Conservation (phyloP, 2,113 vertebrate genomes). For the Anas platyrhynchos region DNA sequence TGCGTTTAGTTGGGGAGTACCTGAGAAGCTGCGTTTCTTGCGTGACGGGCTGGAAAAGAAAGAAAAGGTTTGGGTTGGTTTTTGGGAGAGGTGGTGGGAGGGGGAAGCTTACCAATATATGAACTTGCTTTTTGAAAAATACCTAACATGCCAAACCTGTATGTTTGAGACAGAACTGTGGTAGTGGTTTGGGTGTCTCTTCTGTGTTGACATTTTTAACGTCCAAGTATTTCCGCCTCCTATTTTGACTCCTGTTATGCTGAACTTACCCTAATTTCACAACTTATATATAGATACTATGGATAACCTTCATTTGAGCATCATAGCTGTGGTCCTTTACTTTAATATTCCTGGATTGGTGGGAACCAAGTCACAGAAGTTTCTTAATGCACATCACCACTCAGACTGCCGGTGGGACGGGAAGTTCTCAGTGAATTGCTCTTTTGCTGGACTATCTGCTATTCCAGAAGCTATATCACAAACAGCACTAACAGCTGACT, state of each 20-base stretch:
- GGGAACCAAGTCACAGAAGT: background rate
- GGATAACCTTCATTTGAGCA: conserved; percentile 35
- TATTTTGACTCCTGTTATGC: background rate
- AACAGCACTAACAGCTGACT: background rate
- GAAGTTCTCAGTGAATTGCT: conserved; percentile 40
- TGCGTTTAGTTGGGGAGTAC: background rate
- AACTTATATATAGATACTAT: conserved; percentile 55
- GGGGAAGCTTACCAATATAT: background rate
- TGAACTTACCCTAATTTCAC: background rate
- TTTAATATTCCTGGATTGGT: conserved; percentile 31
- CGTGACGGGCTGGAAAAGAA: background rate
- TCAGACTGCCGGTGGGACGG: conserved; percentile 26
- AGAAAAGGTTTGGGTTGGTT: background rate
- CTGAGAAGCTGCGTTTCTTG: background rate
- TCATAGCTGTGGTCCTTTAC: conserved; percentile 26
- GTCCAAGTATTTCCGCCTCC: background rate
- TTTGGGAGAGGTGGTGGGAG: background rate
- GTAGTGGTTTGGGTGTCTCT: background rate
- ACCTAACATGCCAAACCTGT: background rate
- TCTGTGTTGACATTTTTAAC: background rate
- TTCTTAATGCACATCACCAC: background rate
- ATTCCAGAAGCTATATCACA: background rate
- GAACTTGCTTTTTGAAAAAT: background rate
- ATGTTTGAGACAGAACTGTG: background rate
- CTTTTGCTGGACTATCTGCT: conserved; percentile 17